Evolutionary conservation across 2,888 invertebrate species (phyloP).

Genomic region (Capitulum mitella): DNA sequence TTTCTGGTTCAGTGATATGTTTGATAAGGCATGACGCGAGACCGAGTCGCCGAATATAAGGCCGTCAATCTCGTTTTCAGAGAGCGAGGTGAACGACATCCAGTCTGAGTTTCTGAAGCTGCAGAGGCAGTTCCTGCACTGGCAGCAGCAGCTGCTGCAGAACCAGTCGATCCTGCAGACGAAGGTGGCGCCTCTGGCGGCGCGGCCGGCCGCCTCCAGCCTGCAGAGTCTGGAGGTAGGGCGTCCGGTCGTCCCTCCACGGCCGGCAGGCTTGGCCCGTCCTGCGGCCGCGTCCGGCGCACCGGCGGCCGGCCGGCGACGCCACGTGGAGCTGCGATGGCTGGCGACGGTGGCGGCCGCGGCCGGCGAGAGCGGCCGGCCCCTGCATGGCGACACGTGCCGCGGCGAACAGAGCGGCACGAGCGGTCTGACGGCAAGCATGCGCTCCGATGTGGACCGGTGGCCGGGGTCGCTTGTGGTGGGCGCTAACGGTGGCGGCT

Average conservation of each 20-base stretch:
- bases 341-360: not conserved
- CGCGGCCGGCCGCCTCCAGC: conserved; percentile 22
- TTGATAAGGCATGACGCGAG: no score
- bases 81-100: conserved; percentile 17
- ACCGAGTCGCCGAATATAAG: no score
- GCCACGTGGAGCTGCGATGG: not conserved
- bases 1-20: no score
- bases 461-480: no score
- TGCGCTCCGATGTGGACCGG: no score
- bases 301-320: not conserved
- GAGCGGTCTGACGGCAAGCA: no score
- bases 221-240: conserved; percentile 26
- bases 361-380: not conserved
- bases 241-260: not conserved
- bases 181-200: conserved; percentile 34
- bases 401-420: no score
- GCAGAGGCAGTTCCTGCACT: conserved; percentile 35
- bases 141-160: conserved; percentile 35
- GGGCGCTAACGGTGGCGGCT: no score
- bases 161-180: conserved; percentile 35
- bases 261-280: no score
- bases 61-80: no score
- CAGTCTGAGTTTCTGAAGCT: conserved; percentile 33
- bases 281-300: no score
- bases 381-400: not conserved